These are phyloP conservation scores for Actinostola sp. DNA, from an alignment of 92 coral and sea anemone genomes.

Conservation along the genomic window DNA sequence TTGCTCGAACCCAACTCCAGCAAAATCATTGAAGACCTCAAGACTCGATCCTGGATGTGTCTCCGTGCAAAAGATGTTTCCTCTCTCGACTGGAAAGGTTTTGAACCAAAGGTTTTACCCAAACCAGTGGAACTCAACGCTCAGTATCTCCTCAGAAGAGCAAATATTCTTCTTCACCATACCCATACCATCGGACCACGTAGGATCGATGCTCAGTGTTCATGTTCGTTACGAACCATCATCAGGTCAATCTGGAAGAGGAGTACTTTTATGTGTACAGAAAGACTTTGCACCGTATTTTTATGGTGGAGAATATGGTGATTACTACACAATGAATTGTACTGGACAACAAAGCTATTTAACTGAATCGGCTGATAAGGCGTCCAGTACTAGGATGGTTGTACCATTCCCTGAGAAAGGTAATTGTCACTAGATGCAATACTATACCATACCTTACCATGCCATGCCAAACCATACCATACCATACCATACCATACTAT, in stretches of 20 bases:
- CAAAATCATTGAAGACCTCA: neutral
- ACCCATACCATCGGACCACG: conserved; percentile 22
- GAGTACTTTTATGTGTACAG: conserved; percentile 27
- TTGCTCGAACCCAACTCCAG: neutral
- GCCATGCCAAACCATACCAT: too few species aligned
- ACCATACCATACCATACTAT: too few species aligned
- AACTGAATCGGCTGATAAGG: neutral
- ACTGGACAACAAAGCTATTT: conserved; percentile 11
- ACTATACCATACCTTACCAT: too few species aligned
- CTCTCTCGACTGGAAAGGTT: neutral
- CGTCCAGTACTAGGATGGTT: neutral
- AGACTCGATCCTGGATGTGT: conserved; percentile 25
- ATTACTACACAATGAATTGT: conserved; percentile 3
- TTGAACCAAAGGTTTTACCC: conserved; percentile 17
- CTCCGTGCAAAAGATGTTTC: conserved; percentile 15
- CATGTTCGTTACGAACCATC: neutral
- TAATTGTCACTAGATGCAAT: neutral
- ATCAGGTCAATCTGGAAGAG: neutral
- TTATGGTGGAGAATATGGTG: neutral
- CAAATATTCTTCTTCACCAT: conserved; percentile 25
- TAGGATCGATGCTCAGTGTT: conserved; percentile 45
- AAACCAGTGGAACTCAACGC: conserved; percentile 4
- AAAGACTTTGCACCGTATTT: conserved; percentile 33
- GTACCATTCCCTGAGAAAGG: conserved; percentile 57
- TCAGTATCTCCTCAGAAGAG: neutral